Conservation (phyloP, 1,140 invertebrate species). For the Bicyclus anynana region DNA sequence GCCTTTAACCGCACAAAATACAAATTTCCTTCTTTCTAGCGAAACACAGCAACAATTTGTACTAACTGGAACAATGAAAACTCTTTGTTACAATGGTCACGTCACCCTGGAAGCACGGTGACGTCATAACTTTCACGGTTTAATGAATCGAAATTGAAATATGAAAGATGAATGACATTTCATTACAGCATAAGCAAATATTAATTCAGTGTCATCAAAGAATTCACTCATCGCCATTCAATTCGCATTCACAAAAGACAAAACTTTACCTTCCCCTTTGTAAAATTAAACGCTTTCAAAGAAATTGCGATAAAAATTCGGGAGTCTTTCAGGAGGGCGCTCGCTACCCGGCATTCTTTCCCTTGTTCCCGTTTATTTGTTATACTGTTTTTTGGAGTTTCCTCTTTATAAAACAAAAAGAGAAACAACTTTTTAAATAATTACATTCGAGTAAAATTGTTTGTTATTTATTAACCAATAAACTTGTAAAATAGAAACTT, state of each 20-base stretch:
- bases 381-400: neutral
- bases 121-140: neutral
- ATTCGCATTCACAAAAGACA: constrained; percentile 31
- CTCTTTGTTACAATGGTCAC: too few species aligned
- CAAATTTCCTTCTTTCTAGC: too few species aligned
- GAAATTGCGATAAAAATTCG: constrained; percentile 39
- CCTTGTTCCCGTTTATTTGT: constrained; percentile 20
- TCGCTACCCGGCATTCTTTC: constrained; percentile 18
- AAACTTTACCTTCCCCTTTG: constrained; percentile 36
- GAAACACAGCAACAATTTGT: too few species aligned
- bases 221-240: constrained; percentile 34
- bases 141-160: constrained; percentile 1
- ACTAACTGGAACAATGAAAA: too few species aligned
- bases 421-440: neutral
- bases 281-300: constrained; percentile 45
- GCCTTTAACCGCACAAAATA: too few species aligned
- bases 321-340: constrained; percentile 35
- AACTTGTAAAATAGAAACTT: too few species aligned
- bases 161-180: constrained; percentile 18
- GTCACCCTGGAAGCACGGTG: neutral
- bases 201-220: constrained; percentile 26
- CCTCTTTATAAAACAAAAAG: neutral
- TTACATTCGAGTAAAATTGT: neutral
- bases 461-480: too few species aligned
- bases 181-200: constrained; percentile 22